Evolutionary conservation across 1,140 invertebrate genomes (phyloP).

Genomic region (Pseudomyrmex pallidus): DNA sequence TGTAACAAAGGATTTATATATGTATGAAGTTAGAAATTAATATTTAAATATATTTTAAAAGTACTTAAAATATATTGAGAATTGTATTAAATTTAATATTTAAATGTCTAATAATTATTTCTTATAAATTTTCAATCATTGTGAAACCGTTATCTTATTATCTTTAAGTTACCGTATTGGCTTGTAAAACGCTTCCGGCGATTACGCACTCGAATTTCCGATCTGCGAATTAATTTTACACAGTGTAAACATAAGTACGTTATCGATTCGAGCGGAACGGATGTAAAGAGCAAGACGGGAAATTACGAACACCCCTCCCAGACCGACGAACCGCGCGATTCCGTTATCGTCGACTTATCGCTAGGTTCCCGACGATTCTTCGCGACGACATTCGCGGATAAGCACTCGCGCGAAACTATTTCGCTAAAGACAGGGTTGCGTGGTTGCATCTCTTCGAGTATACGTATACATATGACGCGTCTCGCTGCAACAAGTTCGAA

Average conservation of each 20-base stretch:
- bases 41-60: too few species aligned
- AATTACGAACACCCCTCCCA: not conserved
- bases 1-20: too few species aligned
- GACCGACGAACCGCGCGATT: constrained; percentile 19
- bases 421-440: constrained; percentile 2
- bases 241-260: constrained; percentile 3
- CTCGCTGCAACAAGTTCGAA: constrained; percentile 22
- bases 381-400: not conserved
- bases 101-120: too few species aligned
- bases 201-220: constrained; percentile 35
- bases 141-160: too few species aligned
- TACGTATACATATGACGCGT: not conserved
- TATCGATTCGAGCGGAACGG: constrained; percentile 45
- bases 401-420: constrained; percentile 20
- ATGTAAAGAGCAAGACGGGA: not conserved
- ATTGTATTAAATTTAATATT: too few species aligned
- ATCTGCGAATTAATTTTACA: not conserved
- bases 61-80: too few species aligned
- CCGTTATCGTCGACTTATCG: constrained; percentile 32
- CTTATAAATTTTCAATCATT: too few species aligned
- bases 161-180: not conserved
- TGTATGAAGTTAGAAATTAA: too few species aligned
- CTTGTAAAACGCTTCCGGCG: not conserved
- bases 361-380: not conserved
- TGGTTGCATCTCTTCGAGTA: not conserved